phyloP scores from a whole-genome alignment of 2,888 invertebrate genomes.

The Tromatobia lineatoria region DNA sequence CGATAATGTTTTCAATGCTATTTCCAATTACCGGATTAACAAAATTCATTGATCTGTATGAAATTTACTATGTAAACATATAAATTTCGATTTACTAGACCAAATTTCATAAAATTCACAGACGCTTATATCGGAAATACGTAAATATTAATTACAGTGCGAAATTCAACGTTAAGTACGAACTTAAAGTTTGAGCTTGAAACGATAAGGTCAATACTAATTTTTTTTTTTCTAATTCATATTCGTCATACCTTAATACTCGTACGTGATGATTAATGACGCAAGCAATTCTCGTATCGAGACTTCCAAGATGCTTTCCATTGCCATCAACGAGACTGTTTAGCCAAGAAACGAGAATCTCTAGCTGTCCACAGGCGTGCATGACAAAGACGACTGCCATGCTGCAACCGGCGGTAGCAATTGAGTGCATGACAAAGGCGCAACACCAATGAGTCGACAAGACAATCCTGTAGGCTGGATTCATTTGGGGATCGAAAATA shows the following conservation, averaged over 20 bases:
- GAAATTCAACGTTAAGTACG: no score
- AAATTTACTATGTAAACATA: no score
- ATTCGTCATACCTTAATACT: slow-evolving; percentile 66
- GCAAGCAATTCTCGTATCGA: slow-evolving; percentile 27
- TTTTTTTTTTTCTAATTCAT: not conserved
- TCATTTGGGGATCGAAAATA: slow-evolving; percentile 45
- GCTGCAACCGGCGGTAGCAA: slow-evolving; percentile 70
- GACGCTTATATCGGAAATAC: no score
- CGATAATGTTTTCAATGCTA: no score
- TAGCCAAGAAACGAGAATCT: slow-evolving; percentile 72
- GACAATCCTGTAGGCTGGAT: slow-evolving; percentile 72
- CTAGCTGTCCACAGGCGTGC: slow-evolving; percentile 75
- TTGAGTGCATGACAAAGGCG: slow-evolving; percentile 68
- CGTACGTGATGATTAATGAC: slow-evolving; percentile 72
- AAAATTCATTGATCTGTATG: no score
- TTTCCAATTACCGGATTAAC: no score
- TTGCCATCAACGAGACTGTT: slow-evolving; percentile 68
- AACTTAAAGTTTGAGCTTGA: no score
- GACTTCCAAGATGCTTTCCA: not conserved
- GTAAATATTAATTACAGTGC: no score
- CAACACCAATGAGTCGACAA: slow-evolving; percentile 67
- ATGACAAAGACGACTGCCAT: slow-evolving; percentile 71
- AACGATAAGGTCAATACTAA: no score
- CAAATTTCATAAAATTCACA: no score
- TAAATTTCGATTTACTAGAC: no score